Percentiles rank a stretch among this genome's conserved stretches.
phyloP scores from a whole-genome alignment of 2,888 invertebrate genomes.

The Smittia sp. region DNA sequence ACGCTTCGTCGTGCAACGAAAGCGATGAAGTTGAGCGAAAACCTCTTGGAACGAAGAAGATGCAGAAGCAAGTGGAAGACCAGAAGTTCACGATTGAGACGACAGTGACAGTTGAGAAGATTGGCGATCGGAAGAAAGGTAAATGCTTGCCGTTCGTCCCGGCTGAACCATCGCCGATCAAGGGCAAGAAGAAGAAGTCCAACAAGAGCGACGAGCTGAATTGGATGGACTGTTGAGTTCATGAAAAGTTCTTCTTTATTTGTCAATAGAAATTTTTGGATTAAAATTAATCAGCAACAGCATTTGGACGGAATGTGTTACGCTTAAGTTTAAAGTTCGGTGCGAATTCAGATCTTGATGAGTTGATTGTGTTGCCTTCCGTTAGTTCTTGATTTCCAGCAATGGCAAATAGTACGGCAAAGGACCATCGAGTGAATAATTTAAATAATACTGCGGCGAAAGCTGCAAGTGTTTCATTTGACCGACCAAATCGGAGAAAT shows the following conservation, averaged over 20 bases:
- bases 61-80: not conserved
- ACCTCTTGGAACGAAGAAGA: not conserved
- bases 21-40: not conserved
- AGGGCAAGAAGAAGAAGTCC: not conserved
- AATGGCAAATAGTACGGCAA: constrained; percentile 52
- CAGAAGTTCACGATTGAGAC: constrained; percentile 26
- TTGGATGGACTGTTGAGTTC: not conserved
- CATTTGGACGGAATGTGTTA: constrained; percentile 3
- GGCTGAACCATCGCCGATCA: not conserved
- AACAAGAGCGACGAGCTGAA: not conserved
- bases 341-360: too few relatives aligned
- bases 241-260: constrained; percentile 7
- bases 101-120: constrained; percentile 24
- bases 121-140: not conserved
- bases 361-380: too few relatives aligned
- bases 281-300: not conserved
- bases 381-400: constrained; percentile 48
- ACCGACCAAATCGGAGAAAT: constrained; percentile 62
- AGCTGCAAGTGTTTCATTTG: constrained; percentile 51
- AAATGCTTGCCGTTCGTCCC: constrained; percentile 13
- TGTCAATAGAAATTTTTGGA: not conserved
- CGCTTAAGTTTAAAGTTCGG: too few relatives aligned
- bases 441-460: constrained; percentile 51
- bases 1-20: not conserved
- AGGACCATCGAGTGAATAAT: constrained; percentile 46